Conservation (phyloP, 2,888 invertebrate species). For the Pocota personata region DNA sequence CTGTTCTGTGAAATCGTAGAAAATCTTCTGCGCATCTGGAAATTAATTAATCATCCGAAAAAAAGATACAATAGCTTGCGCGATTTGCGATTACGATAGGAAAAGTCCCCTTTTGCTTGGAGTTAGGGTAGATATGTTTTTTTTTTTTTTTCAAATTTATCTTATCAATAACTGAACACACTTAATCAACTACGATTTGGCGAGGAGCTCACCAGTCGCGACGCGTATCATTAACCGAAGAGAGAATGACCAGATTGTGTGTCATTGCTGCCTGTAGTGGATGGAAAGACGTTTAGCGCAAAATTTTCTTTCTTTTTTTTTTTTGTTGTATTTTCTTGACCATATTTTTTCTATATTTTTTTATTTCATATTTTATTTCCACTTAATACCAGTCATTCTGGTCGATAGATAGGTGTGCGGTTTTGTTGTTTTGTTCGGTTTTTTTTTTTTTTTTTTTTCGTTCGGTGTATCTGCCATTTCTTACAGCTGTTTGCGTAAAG, state of each 20-base stretch:
- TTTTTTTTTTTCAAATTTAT: slow-evolving; percentile 20
- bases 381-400: slow-evolving; percentile 66
- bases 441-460: slow-evolving; percentile 27
- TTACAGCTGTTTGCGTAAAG: background rate
- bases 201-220: slow-evolving; percentile 1
- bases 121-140: background rate
- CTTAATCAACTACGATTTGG: slow-evolving; percentile 47
- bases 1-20: slow-evolving; percentile 40
- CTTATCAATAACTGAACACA: slow-evolving; percentile 40
- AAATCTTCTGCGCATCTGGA: slow-evolving; percentile 40
- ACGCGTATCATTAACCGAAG: slow-evolving; percentile 20
- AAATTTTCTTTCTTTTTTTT: slow-evolving; percentile 14
- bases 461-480: background rate
- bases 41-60: slow-evolving; percentile 46
- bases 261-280: slow-evolving; percentile 40
- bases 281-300: slow-evolving; percentile 48
- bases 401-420: slow-evolving; percentile 32
- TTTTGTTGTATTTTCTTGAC: slow-evolving; percentile 40
- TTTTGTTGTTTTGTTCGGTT: slow-evolving; percentile 20
- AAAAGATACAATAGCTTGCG: background rate
- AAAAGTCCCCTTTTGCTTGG: background rate
- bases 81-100: background rate
- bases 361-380: slow-evolving; percentile 43
- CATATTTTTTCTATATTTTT: slow-evolving; percentile 35
- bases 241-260: slow-evolving; percentile 54